These are phyloP conservation scores for Odobenus rosmarus DNA, from an alignment of 2,113 vertebrate genomes.

Conservation along the genomic window DNA sequence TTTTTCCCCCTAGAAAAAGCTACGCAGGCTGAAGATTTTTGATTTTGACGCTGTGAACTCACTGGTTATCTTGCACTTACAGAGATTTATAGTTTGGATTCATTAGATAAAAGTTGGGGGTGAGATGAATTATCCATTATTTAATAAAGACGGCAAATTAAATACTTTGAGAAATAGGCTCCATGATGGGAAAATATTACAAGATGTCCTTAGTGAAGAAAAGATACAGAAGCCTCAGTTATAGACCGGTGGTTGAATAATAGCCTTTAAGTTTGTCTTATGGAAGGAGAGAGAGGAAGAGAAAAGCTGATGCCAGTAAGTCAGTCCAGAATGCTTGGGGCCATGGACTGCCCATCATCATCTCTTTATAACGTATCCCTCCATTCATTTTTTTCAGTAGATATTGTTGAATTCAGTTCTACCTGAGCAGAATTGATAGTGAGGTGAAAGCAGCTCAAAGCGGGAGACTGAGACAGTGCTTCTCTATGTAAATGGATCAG, in stretches of 20 bases:
- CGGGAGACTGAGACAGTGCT: neutral
- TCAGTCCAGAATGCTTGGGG: neutral
- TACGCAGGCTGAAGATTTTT: neutral
- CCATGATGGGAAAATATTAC: neutral
- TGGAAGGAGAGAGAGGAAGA: neutral
- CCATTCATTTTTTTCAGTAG: neutral
- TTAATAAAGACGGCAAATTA: neutral
- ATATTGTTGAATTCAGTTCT: neutral
- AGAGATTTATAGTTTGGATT: neutral
- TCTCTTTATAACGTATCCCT: neutral
- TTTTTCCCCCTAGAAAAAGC: neutral
- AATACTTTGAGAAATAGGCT: neutral
- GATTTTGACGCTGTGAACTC: neutral
- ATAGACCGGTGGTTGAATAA: neutral
- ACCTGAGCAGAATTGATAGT: neutral
- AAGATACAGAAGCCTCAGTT: neutral
- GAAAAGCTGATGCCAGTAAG: neutral
- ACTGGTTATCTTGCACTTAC: neutral
- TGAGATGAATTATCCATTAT: constrained; percentile 4
- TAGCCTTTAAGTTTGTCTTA: neutral
- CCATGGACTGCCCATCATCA: neutral
- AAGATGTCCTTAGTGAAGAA: neutral
- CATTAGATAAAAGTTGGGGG: neutral
- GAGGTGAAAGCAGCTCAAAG: neutral
- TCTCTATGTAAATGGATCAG: neutral